Base-by-base conservation (phyloP, 2,888 invertebrate species). In the Ommatoiulus sabulosus region DNA sequence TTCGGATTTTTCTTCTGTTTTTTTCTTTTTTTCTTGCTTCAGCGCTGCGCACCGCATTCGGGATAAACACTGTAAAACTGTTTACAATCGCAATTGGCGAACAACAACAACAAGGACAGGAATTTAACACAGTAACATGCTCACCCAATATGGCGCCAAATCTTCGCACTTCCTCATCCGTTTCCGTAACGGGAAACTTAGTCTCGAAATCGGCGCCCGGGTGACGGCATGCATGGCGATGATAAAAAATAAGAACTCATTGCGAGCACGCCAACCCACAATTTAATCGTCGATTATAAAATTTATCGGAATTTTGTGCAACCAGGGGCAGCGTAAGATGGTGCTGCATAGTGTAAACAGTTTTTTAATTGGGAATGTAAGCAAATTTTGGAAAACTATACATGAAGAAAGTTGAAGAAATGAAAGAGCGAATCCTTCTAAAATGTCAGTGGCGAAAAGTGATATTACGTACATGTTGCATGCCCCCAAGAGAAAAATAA, bases 1-100 rank as follows among this genome's bases (percentile, higher is more conserved):
- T 46, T 10, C 5, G 46, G n/a, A n/a, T n/a, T 48, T 48, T 48
- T 48, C 48, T 63, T 63, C 57, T n/a, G 10, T n/a, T 63, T 63
- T n/a, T 63, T 63, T n/a, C 17, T 63, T 15, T 52, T 52, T 46
- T 46, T 46, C 8, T 8, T 46, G 46, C 46, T 46, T 46, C 46
- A 6, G 8, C 46, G 46, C 46, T 46, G 46, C 46, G 48, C 5
- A 48, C 3, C n/a, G 57, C n/a, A n/a, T 63, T 63, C n/a, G 57
- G 57, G 57, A 63, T 63, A 63, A 63, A 63, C 57, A 63, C n/a
- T 63, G 57, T 63, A n/a, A 63, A 63, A 63, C 57, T 63, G 57
- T 63, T 63, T 63, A 63, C 57, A 10, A 63, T 63, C 57, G 57
- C 57, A 63, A 63, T 63, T 63, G 57, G 57, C 57, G 57, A 63